These are phyloP conservation scores for Acanthaster planci DNA, from an alignment of 35 echinoderm and acorn worm species.

Conservation along the genomic window DNA sequence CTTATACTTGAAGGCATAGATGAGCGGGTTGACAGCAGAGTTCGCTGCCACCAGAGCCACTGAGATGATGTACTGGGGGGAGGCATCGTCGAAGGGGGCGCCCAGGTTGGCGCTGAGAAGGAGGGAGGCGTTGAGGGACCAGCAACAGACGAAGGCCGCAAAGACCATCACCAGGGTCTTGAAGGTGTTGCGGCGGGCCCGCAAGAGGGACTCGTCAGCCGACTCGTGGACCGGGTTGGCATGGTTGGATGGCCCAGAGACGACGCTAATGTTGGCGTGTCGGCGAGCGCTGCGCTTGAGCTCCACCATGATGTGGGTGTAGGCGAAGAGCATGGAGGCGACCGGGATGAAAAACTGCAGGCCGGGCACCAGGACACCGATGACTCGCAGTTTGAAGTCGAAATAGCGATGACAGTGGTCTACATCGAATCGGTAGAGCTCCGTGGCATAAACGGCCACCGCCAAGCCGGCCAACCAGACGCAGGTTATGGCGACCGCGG, in stretches of 20 bases:
- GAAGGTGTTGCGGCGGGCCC: conserved; percentile 46
- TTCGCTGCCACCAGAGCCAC: conserved; percentile 65
- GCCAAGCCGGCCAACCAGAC: conserved; percentile 29
- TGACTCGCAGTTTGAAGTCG: not conserved
- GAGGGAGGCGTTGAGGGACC: conserved; percentile 72
- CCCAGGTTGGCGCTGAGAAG: conserved; percentile 56
- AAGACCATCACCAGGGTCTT: conserved; percentile 64
- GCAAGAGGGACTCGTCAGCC: not conserved
- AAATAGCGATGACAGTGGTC: not conserved
- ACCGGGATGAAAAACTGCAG: conserved; percentile 42
- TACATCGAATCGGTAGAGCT: not conserved
- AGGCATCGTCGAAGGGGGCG: conserved; percentile 32
- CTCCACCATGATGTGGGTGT: not conserved
- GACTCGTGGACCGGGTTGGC: not conserved
- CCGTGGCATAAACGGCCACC: not conserved
- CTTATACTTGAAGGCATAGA: conserved; percentile 77
- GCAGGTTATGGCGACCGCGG: not conserved
- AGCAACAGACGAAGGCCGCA: conserved; percentile 59
- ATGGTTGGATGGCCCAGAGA: not conserved
- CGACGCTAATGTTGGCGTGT: not conserved
- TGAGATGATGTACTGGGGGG: conserved; percentile 47
- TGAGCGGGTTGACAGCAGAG: conserved; percentile 73
- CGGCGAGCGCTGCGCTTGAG: conserved; percentile 3
- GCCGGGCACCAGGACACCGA: not conserved
- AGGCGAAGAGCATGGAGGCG: conserved; percentile 6